phyloP scores from a whole-genome alignment of 92 coral and sea anemone species.

The Ricordea florida region DNA sequence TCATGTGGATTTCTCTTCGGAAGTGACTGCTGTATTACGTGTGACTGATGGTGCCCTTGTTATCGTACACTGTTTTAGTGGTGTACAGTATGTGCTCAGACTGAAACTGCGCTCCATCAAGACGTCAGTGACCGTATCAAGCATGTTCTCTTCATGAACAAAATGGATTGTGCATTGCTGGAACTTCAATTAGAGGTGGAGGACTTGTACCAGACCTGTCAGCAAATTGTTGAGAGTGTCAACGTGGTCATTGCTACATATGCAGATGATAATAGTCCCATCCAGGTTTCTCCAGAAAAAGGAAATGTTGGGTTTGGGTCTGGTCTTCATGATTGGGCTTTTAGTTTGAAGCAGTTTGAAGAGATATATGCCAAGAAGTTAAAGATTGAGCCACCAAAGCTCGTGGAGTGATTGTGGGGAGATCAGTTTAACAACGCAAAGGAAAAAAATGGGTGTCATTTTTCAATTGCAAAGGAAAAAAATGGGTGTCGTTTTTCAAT shows the following conservation, averaged over 20 bases:
- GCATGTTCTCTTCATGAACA: conserved; percentile 93
- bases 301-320: conserved; percentile 99
- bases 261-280: conserved; percentile 94
- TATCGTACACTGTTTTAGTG: conserved; percentile 95
- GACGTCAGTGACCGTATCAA: conserved; percentile 93
- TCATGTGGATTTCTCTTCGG: conserved; percentile 98
- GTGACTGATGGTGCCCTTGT: conserved; percentile 99
- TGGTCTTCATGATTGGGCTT: conserved; percentile 99
- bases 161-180: conserved; percentile 96
- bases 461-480: conserved; percentile 64
- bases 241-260: conserved; percentile 95
- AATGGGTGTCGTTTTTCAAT: conserved; percentile 86
- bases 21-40: conserved; percentile 97
- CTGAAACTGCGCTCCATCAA: conserved; percentile 93
- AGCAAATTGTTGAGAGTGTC: conserved; percentile 85
- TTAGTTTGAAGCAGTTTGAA: conserved; percentile 91
- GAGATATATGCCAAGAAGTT: conserved; percentile 85
- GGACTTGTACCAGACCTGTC: conserved; percentile 93
- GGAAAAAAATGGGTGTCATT: conserved; percentile 84
- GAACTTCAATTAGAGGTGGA: conserved; percentile 89
- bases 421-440: conserved; percentile 75
- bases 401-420: conserved; percentile 93
- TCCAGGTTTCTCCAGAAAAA: conserved; percentile 75
- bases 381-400: conserved; percentile 80
- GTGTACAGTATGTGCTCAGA: conserved; percentile 96